Evolutionary conservation across 2,113 vertebrate genomes (phyloP), one percentile per base, ranked within the genome.

Genomic region (Vidua macroura): DNA sequence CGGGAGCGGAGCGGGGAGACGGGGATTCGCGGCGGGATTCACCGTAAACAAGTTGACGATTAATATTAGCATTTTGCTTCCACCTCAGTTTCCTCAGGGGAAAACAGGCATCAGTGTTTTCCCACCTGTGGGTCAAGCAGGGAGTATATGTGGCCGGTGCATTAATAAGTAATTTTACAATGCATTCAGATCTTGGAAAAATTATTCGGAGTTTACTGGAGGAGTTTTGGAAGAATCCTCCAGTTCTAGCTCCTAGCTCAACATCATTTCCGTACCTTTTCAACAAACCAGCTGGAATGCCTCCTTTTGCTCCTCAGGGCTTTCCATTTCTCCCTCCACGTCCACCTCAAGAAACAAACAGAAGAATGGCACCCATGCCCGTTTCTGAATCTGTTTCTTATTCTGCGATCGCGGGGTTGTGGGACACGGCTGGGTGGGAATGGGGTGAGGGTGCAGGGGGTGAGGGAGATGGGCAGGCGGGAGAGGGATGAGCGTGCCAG

Each of bases 111-210:
- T 99, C 96, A 99, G 98, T 95, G 98, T 99, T 95, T 99, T 98
- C 97, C 99, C 99, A 80, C 99, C 99, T n/a, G 98, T 99, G 91
- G 98, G 99, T 99, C 96, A 98, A 99, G 93, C 99, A 99, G 97
- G 99, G 99, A 84, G 98, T 99, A 10, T 98, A 98, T 95, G 98
- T 99, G 94, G 98, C 98, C 3, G 98, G 98, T 94, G 98, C 99
- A 37, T 98, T 99, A 97, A 98, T 99, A 97, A 98, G 94, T 92
- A 99, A 99, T 80, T 99, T 99, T 95, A 98, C 99, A 86, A 99
- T 99, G 99, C 99, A 99, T 95, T 99, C 99, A n/a, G 99, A 99
- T 96, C 98, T 99, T 90, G 99, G 99, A 59, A 99, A 99, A 97
- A 98, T 99, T 86, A 95, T 99, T 96, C 99, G 99, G 93, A 99